Evolutionary conservation across 2,888 invertebrate species (phyloP), one percentile per base, ranked within the genome.

Genomic region (Habroteleia sp.): DNA sequence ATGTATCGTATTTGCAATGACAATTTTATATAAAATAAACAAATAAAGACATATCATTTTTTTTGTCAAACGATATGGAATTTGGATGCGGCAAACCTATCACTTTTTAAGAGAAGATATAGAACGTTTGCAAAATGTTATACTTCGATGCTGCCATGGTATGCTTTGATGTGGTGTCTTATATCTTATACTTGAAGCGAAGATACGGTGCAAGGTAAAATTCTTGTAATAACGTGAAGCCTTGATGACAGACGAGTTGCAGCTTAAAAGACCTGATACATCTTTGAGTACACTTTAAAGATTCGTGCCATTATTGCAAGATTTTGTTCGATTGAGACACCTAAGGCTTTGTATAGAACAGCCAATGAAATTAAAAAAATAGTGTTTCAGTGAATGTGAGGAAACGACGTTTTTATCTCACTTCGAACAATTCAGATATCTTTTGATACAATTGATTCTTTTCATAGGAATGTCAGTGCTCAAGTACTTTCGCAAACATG

Each of bases 251-350:
- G 56, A 56, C 56, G 16, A 66, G 66, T 35, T 31, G 31, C 31
- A 37, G 48, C 35, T 66, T 66, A 66, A 66, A 66, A 66, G 48
- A 66, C 14, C 8, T 42, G 37, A 66, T 52, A 46, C 66, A 66
- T 27, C 37, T 37, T 54, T 27, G 46, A 66, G 66, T 35, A 29
- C 41, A 27, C 39, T 56, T 35, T 2, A 31, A 17, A 27, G 31
- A 14, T 63, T 52, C 52, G n/a, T 10, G 25, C 42, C 33, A 52
- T 52, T 63, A 42, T 50, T 23, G 52, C 63, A 29, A 42, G 52
- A 50, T 63, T 63, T 52, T 7, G 33, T 52, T 41, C 29, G 39
- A 63, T 42, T 42, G 50, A 42, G 41, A 52, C 41, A 42, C 27
- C 52, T 42, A 50, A 29, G 29, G 6, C 11, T 14, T 33, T 27